These are phyloP conservation scores for Sminthopsis crassicaudata DNA, from an alignment of 2,113 vertebrate species.

Conservation along the genomic window DNA sequence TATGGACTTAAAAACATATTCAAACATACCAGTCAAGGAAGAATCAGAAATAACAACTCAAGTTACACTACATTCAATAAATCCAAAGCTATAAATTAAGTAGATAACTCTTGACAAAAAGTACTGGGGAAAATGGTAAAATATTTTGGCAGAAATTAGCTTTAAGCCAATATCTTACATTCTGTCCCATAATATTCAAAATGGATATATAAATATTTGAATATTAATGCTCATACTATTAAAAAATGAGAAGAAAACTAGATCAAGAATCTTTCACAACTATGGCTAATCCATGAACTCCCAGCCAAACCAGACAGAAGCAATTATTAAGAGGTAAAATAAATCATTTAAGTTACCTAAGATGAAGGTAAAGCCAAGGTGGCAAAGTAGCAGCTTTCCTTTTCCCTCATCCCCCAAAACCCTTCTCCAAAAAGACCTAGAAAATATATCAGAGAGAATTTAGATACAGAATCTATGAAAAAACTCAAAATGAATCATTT, in stretches of 20 bases:
- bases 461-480: not conserved
- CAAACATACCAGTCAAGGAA: not conserved
- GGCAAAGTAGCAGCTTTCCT: not conserved
- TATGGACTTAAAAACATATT: not conserved
- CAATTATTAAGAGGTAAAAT: not conserved
- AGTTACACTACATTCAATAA: not conserved
- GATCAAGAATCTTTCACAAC: not conserved
- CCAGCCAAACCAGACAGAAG: not conserved
- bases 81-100: not conserved
- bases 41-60: not conserved
- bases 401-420: too few species aligned
- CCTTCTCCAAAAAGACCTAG: not conserved
- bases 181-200: not conserved
- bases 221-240: not conserved
- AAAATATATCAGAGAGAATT: not conserved
- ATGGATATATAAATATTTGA: not conserved
- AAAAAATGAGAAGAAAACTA: not conserved
- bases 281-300: not conserved
- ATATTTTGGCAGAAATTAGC: not conserved
- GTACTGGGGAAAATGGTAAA: not conserved
- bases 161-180: not conserved
- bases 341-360: not conserved
- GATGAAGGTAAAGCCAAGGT: not conserved
- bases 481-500: not conserved
- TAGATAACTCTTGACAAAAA: not conserved